A percentile compares a stretch with the other conserved stretches of the same genome.
These are phyloP conservation scores for Melinaea menophilus DNA, from an alignment of 2,888 invertebrate genomes.

Conservation along the genomic window DNA sequence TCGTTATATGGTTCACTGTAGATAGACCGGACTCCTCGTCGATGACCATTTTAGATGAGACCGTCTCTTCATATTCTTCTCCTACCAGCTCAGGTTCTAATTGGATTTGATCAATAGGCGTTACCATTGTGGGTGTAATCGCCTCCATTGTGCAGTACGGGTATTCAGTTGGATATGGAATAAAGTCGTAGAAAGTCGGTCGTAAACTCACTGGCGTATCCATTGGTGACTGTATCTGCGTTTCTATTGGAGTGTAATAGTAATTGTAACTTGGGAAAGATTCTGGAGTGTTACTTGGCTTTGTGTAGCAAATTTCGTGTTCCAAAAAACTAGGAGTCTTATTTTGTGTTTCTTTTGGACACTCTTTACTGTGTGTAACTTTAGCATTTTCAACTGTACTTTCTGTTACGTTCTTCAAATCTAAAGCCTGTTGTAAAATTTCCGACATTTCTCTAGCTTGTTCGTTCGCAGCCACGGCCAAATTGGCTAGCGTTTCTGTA, in stretches of 20 bases:
- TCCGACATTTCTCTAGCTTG: conserved; percentile 59
- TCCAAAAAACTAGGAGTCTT: conserved; percentile 2
- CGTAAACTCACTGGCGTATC: conserved; percentile 51
- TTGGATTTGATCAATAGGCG: conserved; percentile 44
- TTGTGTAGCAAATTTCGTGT: conserved; percentile 25
- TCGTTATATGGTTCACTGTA: conserved; percentile 66
- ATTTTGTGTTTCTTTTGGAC: neutral
- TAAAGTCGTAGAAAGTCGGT: conserved; percentile 57
- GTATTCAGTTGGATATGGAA: conserved; percentile 49
- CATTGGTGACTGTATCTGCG: conserved; percentile 49
- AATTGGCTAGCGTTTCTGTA: conserved; percentile 59
- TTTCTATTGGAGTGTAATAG: conserved; percentile 48
- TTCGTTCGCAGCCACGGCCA: conserved; percentile 59
- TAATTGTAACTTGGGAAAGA: conserved; percentile 30
- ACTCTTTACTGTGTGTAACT: neutral
- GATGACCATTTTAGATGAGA: conserved; percentile 60
- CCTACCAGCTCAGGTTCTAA: conserved; percentile 61
- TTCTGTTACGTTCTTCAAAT: conserved; percentile 43
- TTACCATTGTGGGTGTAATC: conserved; percentile 40
- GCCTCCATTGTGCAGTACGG: conserved; percentile 53
- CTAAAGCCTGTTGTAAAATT: conserved; percentile 53
- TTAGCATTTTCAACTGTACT: conserved; percentile 18
- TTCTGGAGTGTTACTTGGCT: conserved; percentile 28
- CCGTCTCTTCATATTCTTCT: conserved; percentile 65
- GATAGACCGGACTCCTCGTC: conserved; percentile 61